Evolutionary conservation across 2,888 invertebrate species (phyloP), one percentile per base, ranked within the genome.

Genomic region (Rotaria socialis): DNA sequence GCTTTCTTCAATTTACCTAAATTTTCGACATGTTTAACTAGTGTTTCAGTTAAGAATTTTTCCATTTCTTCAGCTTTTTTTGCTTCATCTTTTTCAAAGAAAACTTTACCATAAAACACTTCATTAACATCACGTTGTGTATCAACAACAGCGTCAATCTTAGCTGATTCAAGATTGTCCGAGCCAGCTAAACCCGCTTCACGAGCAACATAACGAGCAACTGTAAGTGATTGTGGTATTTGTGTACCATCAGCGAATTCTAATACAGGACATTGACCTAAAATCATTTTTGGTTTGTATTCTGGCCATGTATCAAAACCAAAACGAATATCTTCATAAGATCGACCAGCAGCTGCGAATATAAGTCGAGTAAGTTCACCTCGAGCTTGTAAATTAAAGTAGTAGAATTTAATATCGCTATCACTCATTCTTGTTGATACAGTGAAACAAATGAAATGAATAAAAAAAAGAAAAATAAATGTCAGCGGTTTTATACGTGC

Each of bases 361-460:
- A 86, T 84, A 14, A 86, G 52, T 84, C 86, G 58, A 24, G 56
- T 84, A 4, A 86, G 43, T 84, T 86, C 86, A 41, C 67, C 86
- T 50, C 86, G 86, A 16, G 50, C 86, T 67, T 58, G 47, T 14
- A 84, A 50, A 84, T 86, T 67, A 67, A 86, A 86, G 60, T 86
- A 67, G 24, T 60, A 60, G 19, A 86, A 52, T 58, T 58, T 86
- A 47, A 75, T 19, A 75, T 75, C 75, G 27, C 27, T 8, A 14
- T 8, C 27, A 14, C 60, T 60, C 60, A 60, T 60, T 60, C n/a
- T 60, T 60, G 14, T 14, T 50, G 50, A 50, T 50, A 50, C 8
- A 50, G 4, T 50, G 14, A 50, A 50, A 14, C 14, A 50, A 50
- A 50, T 50, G 50, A 50, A 50, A 50, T 50, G 50, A 50, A 50